These are phyloP conservation scores for Kryptopterus vitreolus DNA, from an alignment of 2,797 vertebrate species.

Conservation along the genomic window DNA sequence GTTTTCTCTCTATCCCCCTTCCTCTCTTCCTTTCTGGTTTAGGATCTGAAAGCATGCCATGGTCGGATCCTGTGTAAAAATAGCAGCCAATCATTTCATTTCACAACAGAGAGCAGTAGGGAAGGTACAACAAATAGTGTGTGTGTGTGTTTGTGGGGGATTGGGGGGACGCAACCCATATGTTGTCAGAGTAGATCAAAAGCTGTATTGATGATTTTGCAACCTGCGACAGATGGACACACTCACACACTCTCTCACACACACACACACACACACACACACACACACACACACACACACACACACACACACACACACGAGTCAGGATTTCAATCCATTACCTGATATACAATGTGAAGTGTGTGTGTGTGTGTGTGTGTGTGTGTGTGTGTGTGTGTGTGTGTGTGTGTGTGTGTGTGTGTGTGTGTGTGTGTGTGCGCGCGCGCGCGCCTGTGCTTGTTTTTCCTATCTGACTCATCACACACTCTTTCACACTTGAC, in stretches of 20 bases:
- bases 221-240: slow-evolving; percentile 63
- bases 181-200: slow-evolving; percentile 64
- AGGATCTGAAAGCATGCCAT: background rate
- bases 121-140: background rate
- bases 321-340: background rate
- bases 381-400: background rate
- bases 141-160: slow-evolving; percentile 5
- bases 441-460: background rate
- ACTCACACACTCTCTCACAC: slow-evolving; percentile 40
- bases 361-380: background rate
- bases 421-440: background rate
- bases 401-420: background rate
- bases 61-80: background rate
- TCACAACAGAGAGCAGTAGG: background rate
- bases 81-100: slow-evolving; percentile 6
- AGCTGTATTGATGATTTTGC: slow-evolving; percentile 55
- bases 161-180: slow-evolving; percentile 49
- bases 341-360: slow-evolving; percentile 7
- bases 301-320: background rate
- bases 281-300: background rate
- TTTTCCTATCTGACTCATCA: background rate
- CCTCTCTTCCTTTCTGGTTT: background rate
- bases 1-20: background rate
- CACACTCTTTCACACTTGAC: slow-evolving; percentile 16
- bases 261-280: slow-evolving; percentile 4